Base-by-base conservation (phyloP, 2,797 vertebrate species). In the Sciaenops ocellatus region DNA sequence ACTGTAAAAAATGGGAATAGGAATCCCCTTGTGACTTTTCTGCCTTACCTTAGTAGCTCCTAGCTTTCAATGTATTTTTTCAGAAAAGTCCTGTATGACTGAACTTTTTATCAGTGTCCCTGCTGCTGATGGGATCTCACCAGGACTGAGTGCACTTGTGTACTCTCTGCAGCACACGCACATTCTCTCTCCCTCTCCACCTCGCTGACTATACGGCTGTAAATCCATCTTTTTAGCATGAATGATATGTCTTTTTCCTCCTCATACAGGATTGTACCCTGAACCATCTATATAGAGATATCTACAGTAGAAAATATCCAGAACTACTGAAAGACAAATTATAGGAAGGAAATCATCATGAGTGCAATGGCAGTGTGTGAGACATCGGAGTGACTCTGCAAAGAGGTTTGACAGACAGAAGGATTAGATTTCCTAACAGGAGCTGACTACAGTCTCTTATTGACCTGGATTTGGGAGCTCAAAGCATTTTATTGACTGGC, bases 401-500 rank as follows among this genome's bases (percentile, higher is more conserved):
- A 77, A 80, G 76, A 26, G 55, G 24, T 83, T 87, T 90, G 90
- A 92, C 64, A 75, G 86, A 89, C 73, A 87, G 78, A 63, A 11
- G 70, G 78, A 88, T 93, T 89, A 79, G 71, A 84, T 83, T 80
- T 87, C 34, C 76, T 63, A 88, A 80, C 78, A 69, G 83, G 50
- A 78, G 73, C 69, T n/a, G 63, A 82, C 76, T 90, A 83, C 83
- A 85, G 80, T 88, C 76, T 90, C 74, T 82, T 82, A 90, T 89
- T 92, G 90, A 87, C 78, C 79, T 81, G 80, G 69, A 89, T 89
- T 85, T 83, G 61, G 30, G 55, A 79, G 82, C 83, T 90, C 73
- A 84, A 80, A 82, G 86, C 71, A 66, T 83, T 90, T 84, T 86
- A 87, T 86, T 85, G 85, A 90, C 83, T 83, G 84, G 75, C 68